Conservation (phyloP, 1,140 invertebrate genomes). For the Daktulosphaira vitifoliae region DNA sequence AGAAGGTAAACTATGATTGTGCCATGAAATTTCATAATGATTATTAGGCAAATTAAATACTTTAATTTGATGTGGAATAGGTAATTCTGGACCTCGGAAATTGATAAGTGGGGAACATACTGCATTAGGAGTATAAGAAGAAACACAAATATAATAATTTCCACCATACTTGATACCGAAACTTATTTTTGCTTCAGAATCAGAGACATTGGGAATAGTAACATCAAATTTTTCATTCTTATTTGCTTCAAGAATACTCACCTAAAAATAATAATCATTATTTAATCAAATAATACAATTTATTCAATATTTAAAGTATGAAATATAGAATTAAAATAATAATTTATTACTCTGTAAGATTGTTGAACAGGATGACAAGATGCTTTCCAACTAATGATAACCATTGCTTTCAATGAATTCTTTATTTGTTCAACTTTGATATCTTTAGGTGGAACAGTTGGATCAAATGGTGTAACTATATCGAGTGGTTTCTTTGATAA, state of each 20-base stretch:
- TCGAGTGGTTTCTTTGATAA: constrained; percentile 46
- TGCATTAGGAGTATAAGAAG: constrained; percentile 44
- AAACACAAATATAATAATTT: constrained; percentile 52
- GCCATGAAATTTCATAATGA: constrained; percentile 56
- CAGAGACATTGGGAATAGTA: constrained; percentile 5
- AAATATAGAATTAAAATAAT: too few species aligned
- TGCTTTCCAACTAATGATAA: constrained; percentile 46
- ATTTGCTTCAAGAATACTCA: constrained; percentile 46
- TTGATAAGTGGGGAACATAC: constrained; percentile 45
- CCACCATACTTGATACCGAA: constrained; percentile 55
- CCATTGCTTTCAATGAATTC: constrained; percentile 40
- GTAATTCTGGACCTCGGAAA: constrained; percentile 51
- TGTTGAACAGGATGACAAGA: constrained; percentile 47
- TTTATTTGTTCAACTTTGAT: constrained; percentile 42
- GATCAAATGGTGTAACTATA: constrained; percentile 56
- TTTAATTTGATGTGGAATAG: constrained; percentile 55
- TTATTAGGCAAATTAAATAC: constrained; percentile 49
- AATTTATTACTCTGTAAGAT: constrained; percentile 53
- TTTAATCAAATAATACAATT: not conserved
- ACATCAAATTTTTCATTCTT: constrained; percentile 45
- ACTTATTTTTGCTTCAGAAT: not conserved
- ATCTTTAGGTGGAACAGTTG: constrained; percentile 52
- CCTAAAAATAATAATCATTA: not conserved
- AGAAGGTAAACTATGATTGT: constrained; percentile 40
- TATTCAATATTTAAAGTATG: not conserved